Evolutionary conservation across 37 sponge, comb jelly and placozoan genomes (phyloP).

Genomic region (Bolinopsis microptera): DNA sequence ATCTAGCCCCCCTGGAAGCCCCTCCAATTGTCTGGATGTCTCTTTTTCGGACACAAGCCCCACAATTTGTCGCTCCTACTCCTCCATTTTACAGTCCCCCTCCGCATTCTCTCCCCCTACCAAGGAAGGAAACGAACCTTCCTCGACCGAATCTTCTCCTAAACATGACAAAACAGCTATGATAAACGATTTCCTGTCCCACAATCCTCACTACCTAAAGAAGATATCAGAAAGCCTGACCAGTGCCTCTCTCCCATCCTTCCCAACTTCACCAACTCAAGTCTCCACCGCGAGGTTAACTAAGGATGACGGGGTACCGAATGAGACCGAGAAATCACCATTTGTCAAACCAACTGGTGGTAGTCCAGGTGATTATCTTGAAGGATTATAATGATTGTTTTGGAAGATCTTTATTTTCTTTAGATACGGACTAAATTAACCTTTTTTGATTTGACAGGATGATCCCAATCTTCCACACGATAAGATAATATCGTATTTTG

Average conservation of each 20-base stretch:
- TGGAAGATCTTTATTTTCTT: too few relatives aligned
- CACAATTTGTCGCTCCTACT: background rate
- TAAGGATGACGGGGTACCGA: background rate
- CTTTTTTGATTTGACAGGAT: too few relatives aligned
- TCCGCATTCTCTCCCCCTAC: background rate
- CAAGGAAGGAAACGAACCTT: background rate
- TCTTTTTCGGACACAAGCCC: background rate
- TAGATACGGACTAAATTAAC: too few relatives aligned
- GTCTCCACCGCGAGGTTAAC: background rate
- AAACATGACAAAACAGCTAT: background rate
- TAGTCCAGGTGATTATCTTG: background rate
- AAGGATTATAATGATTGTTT: too few relatives aligned
- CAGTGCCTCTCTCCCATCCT: constrained; percentile 14
- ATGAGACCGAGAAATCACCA: background rate
- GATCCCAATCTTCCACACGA: too few relatives aligned
- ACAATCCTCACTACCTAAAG: constrained; percentile 33
- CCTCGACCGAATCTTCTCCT: background rate
- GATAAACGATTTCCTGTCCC: background rate
- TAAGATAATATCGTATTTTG: too few relatives aligned
- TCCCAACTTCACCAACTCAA: constrained; percentile 1
- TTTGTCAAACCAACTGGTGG: background rate
- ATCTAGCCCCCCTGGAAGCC: background rate
- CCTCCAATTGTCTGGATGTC: background rate
- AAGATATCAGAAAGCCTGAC: constrained; percentile 4
- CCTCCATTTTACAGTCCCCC: background rate